Conservation (phyloP, 2,888 invertebrate species). For the Tanaodytes sp. region DNA sequence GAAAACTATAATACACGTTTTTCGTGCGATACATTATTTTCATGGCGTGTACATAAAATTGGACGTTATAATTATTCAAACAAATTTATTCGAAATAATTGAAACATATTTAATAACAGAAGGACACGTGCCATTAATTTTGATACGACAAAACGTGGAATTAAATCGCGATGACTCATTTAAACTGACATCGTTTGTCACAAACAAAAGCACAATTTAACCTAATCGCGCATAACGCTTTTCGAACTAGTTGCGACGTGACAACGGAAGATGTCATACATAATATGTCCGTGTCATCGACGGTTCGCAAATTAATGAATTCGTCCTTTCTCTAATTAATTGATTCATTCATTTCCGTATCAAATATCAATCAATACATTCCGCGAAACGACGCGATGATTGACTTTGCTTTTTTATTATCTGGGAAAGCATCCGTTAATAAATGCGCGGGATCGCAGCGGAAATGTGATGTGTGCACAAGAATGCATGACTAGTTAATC, state of each 20-base stretch:
- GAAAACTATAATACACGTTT: no score
- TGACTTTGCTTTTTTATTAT: no score
- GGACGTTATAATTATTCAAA: no score
- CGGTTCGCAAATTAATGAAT: constrained; percentile 29
- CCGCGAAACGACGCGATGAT: no score
- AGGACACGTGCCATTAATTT: not conserved
- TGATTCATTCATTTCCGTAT: constrained; percentile 26
- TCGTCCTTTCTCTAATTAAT: constrained; percentile 28
- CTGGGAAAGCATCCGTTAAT: no score
- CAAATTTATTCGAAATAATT: no score
- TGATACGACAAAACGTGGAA: not conserved
- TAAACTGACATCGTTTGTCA: constrained; percentile 12
- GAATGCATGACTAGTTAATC: no score
- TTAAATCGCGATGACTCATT: constrained; percentile 6
- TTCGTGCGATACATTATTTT: not conserved
- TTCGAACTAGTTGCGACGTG: constrained; percentile 19
- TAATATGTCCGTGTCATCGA: constrained; percentile 13
- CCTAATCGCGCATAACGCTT: constrained; percentile 16
- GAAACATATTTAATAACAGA: no score
- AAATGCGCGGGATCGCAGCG: not conserved
- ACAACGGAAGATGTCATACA: constrained; percentile 15
- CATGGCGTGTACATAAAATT: no score
- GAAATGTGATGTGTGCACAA: no score
- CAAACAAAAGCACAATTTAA: constrained; percentile 28
- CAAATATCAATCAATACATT: constrained; percentile 21